Evolutionary conservation across 2,797 vertebrate genomes (phyloP).

Genomic region (Pseudochirops corinnae): DNA sequence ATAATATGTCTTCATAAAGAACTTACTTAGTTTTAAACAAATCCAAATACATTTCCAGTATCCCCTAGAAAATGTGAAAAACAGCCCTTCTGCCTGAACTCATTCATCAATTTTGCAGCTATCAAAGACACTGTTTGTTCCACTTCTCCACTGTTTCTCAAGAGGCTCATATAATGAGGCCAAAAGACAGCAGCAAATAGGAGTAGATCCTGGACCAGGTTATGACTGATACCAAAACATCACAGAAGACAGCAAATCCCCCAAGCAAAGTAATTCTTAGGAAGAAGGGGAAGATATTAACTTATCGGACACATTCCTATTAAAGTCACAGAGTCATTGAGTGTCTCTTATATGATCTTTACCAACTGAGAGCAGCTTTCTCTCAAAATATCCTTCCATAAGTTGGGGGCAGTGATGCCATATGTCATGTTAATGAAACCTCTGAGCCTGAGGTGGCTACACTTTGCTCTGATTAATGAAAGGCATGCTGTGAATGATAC

Average conservation of each 20-base stretch:
- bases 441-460: constrained; percentile 55
- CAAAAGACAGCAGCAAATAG: constrained; percentile 30
- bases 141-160: constrained; percentile 11
- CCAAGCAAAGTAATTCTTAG: constrained; percentile 33
- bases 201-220: constrained; percentile 1
- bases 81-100: constrained; percentile 29
- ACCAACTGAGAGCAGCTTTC: constrained; percentile 39
- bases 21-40: constrained; percentile 59
- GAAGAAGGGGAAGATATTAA: constrained; percentile 32
- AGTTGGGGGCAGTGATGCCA: constrained; percentile 64
- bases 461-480: constrained; percentile 76
- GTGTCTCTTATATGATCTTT: constrained; percentile 36
- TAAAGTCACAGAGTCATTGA: constrained; percentile 42
- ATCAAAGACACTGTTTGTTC: constrained; percentile 42
- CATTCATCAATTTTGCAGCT: constrained; percentile 65
- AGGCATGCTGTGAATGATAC: constrained; percentile 72
- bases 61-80: constrained; percentile 52
- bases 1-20: constrained; percentile 34
- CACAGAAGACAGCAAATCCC: constrained; percentile 6
- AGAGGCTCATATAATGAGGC: constrained; percentile 33
- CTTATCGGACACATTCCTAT: background rate
- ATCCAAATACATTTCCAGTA: constrained; percentile 50
- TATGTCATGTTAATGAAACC: constrained; percentile 73
- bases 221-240: constrained; percentile 50
- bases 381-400: constrained; percentile 47